phyloP scores from a whole-genome alignment of 2,113 vertebrate genomes.

The Campylomormyrus tamandua region DNA sequence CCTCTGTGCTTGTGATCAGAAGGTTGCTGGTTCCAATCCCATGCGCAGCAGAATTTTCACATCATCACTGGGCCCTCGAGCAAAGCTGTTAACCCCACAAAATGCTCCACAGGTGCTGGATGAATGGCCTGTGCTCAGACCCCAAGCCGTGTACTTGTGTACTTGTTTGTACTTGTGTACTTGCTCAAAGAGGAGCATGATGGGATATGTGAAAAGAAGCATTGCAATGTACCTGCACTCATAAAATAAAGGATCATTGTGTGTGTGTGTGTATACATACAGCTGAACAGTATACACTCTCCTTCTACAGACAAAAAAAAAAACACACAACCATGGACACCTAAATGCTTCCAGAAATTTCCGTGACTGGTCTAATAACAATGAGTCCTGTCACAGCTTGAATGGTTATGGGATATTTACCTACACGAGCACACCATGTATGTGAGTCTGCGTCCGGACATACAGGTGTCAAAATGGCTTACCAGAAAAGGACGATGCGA shows the following conservation, averaged over 20 bases:
- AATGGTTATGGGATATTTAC: neutral
- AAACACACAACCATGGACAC: neutral
- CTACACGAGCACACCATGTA: neutral
- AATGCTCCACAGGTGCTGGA: neutral
- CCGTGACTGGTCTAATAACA: neutral
- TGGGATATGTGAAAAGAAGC: neutral
- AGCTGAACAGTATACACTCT: neutral
- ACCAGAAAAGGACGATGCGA: conserved; percentile 95
- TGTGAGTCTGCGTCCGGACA: neutral
- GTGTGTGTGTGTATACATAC: neutral
- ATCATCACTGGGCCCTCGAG: neutral
- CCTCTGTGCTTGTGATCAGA: too few species aligned
- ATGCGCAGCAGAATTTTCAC: too few species aligned
- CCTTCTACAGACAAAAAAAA: conserved; percentile 1
- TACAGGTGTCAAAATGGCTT: conserved; percentile 21
- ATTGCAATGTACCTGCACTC: neutral
- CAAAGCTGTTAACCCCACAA: neutral
- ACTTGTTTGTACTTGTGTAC: too few species aligned
- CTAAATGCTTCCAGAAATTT: neutral
- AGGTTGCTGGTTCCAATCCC: too few species aligned
- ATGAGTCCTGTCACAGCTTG: neutral
- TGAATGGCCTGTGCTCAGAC: neutral
- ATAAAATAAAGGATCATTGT: neutral
- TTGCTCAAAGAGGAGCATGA: neutral
- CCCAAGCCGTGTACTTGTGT: neutral